These are phyloP conservation scores for Cyanocitta stelleri DNA, from an alignment of 2,113 vertebrate genomes.

Conservation along the genomic window DNA sequence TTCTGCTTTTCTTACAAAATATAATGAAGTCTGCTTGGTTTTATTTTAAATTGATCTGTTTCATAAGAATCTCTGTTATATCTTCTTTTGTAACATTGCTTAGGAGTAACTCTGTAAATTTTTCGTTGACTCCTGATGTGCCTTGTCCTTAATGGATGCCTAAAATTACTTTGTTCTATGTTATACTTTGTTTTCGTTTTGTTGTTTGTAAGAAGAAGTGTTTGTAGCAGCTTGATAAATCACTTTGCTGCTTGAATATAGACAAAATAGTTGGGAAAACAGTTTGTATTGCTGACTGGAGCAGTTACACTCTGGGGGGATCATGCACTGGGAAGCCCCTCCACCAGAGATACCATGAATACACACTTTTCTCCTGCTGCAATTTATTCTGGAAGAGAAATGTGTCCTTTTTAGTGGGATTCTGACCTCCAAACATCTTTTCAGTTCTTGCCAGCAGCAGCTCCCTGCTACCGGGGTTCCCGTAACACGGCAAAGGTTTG, in stretches of 20 bases:
- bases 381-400: background rate
- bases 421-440: background rate
- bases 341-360: background rate
- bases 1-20: background rate
- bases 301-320: background rate
- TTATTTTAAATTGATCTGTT: background rate
- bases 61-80: background rate
- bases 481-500: constrained; percentile 71
- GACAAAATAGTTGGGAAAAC: background rate
- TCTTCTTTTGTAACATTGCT: background rate
- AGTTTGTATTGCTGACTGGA: background rate
- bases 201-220: background rate
- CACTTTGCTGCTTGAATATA: accelerated
- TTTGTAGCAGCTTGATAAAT: background rate
- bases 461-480: constrained; percentile 92
- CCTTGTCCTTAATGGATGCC: background rate
- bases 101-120: background rate
- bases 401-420: background rate
- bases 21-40: background rate
- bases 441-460: constrained; percentile 88
- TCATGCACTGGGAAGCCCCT: background rate
- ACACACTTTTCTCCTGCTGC: background rate
- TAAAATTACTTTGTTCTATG: background rate
- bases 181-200: background rate
- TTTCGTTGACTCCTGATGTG: background rate